These are phyloP conservation scores for Drosophila teissieri DNA, from an alignment of 1,140 invertebrate species.

Conservation along the genomic window DNA sequence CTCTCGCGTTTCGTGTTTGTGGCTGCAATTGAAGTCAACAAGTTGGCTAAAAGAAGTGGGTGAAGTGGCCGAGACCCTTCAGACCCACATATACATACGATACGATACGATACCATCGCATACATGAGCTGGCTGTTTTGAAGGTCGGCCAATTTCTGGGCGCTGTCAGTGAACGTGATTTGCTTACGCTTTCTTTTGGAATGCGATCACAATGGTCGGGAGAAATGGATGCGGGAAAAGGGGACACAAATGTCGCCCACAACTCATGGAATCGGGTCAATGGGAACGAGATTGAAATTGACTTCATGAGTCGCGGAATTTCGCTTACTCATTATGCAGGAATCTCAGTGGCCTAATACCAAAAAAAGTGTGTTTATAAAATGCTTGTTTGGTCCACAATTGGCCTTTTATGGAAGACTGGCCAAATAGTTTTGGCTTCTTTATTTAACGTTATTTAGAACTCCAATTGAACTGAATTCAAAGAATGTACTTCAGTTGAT, in stretches of 20 bases:
- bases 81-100: slow-evolving; percentile 36
- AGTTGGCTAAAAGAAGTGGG: slow-evolving; percentile 44
- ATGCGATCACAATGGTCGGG: slow-evolving; percentile 19
- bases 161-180: slow-evolving; percentile 65
- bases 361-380: slow-evolving; percentile 8
- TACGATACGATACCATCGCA: not conserved
- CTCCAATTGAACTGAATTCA: too few relatives aligned
- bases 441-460: too few relatives aligned
- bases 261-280: slow-evolving; percentile 28
- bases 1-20: slow-evolving; percentile 16
- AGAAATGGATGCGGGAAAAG: slow-evolving; percentile 16
- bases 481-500: too few relatives aligned
- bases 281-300: slow-evolving; percentile 27
- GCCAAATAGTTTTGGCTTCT: not conserved
- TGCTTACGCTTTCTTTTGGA: slow-evolving; percentile 68
- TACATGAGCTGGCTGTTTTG: slow-evolving; percentile 48
- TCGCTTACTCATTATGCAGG: slow-evolving; percentile 19
- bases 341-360: slow-evolving; percentile 11
- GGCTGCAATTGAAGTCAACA: slow-evolving; percentile 50
- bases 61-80: slow-evolving; percentile 58
- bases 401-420: not conserved
- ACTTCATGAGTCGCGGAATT: slow-evolving; percentile 24
- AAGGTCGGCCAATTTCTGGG: slow-evolving; percentile 64
- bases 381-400: not conserved
- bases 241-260: slow-evolving; percentile 21